phyloP scores from a whole-genome alignment of 1,140 invertebrate species.

The Meloidogyne hapla region DNA sequence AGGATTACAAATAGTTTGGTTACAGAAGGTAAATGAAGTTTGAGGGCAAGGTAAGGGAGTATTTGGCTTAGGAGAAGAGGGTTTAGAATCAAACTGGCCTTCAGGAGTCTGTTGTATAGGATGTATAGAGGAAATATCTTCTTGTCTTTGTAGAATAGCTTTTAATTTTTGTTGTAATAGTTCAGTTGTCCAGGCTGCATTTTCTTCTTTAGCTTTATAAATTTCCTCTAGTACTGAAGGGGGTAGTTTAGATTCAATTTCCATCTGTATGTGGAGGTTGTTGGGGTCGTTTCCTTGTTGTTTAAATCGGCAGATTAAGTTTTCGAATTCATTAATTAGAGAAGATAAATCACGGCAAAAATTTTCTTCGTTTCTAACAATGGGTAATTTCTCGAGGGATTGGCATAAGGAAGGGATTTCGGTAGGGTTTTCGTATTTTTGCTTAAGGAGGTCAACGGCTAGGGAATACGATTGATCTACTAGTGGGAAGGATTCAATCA shows the following conservation, averaged over 20 bases:
- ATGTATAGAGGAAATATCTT: not conserved
- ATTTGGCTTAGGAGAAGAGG: not conserved
- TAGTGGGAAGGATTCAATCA: not conserved
- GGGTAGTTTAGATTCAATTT: not conserved
- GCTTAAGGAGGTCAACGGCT: not conserved
- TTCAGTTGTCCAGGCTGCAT: not conserved
- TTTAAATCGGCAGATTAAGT: not conserved
- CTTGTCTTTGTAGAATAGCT: not conserved
- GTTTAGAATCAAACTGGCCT: not conserved
- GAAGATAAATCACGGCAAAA: not conserved
- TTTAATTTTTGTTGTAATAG: not conserved
- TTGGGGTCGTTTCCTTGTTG: not conserved
- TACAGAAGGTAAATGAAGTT: not conserved
- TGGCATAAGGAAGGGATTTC: not conserved
- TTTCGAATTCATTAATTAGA: not conserved
- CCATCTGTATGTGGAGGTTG: constrained; percentile 6
- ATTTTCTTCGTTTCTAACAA: not conserved
- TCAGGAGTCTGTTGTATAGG: not conserved
- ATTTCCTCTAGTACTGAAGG: constrained; percentile 6
- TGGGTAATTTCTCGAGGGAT: not conserved
- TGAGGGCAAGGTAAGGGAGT: not conserved
- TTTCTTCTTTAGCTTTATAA: not conserved
- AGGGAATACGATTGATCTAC: not conserved
- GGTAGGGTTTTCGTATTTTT: not conserved
- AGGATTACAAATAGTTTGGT: not conserved